Evolutionary conservation across 2,888 invertebrate species (phyloP).

Genomic region (Ormia ochracea): DNA sequence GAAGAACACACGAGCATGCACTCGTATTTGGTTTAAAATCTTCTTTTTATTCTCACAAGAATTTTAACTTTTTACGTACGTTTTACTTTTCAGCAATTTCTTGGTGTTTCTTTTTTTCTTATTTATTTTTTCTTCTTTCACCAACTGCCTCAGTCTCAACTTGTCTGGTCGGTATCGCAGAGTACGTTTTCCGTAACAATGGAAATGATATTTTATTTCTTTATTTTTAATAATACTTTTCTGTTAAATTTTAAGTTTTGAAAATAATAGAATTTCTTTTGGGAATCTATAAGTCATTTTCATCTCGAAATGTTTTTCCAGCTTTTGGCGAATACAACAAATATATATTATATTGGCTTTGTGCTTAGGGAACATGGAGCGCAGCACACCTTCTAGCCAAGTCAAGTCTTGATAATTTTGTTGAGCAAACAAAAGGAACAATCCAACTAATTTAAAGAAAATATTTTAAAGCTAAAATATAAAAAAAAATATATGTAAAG

Average conservation of each 20-base stretch:
- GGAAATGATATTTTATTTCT: constrained; percentile 13
- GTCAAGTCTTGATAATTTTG: not conserved
- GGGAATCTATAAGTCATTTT: constrained; percentile 41
- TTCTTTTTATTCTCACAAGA: not conserved
- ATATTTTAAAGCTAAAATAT: no score
- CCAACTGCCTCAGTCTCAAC: constrained; percentile 13
- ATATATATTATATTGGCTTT: constrained; percentile 23
- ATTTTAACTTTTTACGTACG: constrained; percentile 12
- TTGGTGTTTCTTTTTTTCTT: no score
- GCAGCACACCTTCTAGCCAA: not conserved
- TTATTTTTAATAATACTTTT: constrained; percentile 7
- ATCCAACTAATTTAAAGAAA: not conserved
- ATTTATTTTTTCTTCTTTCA: not conserved
- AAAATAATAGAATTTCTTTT: constrained; percentile 42
- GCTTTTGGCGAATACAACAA: constrained; percentile 20
- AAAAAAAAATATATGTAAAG: no score
- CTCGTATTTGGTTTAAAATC: constrained; percentile 9
- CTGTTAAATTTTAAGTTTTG: constrained; percentile 27
- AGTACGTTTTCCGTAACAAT: constrained; percentile 14
- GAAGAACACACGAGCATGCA: not conserved
- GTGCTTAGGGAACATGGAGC: not conserved
- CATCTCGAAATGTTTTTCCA: constrained; percentile 10
- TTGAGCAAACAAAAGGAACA: not conserved
- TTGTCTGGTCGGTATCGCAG: constrained; percentile 1
- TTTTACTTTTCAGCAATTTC: not conserved